Percentiles rank a stretch among this genome's conserved stretches.
Evolutionary conservation across 2,888 invertebrate genomes (phyloP).

Genomic region (Automeris io): DNA sequence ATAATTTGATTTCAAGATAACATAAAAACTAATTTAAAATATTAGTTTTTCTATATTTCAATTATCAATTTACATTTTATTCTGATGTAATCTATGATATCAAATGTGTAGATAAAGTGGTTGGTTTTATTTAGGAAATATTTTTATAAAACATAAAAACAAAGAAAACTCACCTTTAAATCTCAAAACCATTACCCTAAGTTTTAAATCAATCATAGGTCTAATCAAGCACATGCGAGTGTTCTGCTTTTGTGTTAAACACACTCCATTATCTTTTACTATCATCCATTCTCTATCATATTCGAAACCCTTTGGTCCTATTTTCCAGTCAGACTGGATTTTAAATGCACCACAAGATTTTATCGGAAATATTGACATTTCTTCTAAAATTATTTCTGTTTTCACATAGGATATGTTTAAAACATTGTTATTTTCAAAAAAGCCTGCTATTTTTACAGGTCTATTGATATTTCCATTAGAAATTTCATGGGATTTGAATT

Average conservation of each 20-base stretch:
- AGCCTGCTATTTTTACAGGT: conserved; percentile 23
- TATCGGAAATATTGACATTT: conserved; percentile 85
- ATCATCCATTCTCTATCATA: conserved; percentile 98
- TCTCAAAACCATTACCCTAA: conserved; percentile 70
- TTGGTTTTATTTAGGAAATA: no score
- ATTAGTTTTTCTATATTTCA: no score
- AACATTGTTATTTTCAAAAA: conserved; percentile 18
- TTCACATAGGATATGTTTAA: conserved; percentile 19
- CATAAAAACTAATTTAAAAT: no score
- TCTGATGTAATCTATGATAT: background rate
- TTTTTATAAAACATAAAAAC: conserved; percentile 12
- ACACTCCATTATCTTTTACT: conserved; percentile 86
- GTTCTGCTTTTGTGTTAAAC: conserved; percentile 92
- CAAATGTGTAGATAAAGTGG: background rate
- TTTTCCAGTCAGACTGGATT: conserved; percentile 81
- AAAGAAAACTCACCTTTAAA: conserved; percentile 73
- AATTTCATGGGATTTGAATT: conserved; percentile 13
- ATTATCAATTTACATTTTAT: no score
- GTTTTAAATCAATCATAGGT: conserved; percentile 82
- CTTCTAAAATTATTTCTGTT: conserved; percentile 36
- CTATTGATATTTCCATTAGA: conserved; percentile 24
- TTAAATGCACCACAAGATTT: conserved; percentile 93
- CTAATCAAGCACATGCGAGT: conserved; percentile 86
- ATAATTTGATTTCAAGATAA: no score
- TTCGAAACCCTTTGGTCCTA: conserved; percentile 86